Evolutionary conservation across 2,888 invertebrate species (phyloP), one percentile per base, ranked within the genome.

Genomic region (Microdon myrmicae): DNA sequence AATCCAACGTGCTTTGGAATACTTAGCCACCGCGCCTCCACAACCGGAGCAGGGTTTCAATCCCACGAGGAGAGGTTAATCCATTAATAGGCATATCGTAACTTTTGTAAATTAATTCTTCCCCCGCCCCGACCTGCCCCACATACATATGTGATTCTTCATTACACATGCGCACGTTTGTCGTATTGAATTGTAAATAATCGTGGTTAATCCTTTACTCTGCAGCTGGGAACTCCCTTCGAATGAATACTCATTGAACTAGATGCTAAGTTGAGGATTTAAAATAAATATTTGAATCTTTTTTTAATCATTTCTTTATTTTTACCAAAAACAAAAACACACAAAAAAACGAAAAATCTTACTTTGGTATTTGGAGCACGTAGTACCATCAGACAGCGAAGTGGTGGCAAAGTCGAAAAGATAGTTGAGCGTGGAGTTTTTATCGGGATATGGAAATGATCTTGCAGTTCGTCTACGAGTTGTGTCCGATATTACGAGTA

Each of bases 1-100:
- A 44, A 89, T 89, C 71, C 85, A 86, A 71, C 83, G 84, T 47
- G 85, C 88, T 16, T 78, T 88, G 34, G 87, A 83, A 25, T 87
- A 83, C 75, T 82, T 88, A 67, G 87, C 87, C 19, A 85, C 86
- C 14, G 84, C 86, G 32, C 86, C 87, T 9, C 86, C 78, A 26
- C 75, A 74, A 34, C 71, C 71, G 22, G 58, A 72, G 38, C 69
- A 67, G 8, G 59, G 67, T 10, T 71, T 66, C 22, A 60, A 53
- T 28, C 54, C 60, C 43, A 70, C 44, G 13, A 71, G 74, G 49
- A 68, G 77, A 60, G 77, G 77, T 43, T 77, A 71, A 69, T 22
- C n/a, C n/a, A 25, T 10, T 12, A 2, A 2, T 20, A 14, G 5
- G 4, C 1, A 8, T 20, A 44, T 25, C 4, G 12, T 13, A n/a